Evolutionary conservation across 2,113 vertebrate species (phyloP).

Genomic region (Corydoras maculifer): DNA sequence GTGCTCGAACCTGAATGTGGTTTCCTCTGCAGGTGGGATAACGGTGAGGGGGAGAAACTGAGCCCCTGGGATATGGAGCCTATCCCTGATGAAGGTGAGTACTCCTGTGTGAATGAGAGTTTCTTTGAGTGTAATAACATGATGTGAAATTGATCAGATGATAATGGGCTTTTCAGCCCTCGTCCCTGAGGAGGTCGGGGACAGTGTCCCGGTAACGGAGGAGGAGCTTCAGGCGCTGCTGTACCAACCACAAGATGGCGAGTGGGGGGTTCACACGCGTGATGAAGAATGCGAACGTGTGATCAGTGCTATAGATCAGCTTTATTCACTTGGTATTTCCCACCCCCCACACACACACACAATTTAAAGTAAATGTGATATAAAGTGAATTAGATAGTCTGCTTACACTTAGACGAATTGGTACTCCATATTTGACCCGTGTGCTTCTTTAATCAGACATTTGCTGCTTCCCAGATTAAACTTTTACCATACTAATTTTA

Average conservation of each 20-base stretch:
- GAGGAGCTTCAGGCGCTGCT: conserved; percentile 85
- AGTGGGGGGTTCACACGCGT: conserved; percentile 85
- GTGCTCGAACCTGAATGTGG: background rate
- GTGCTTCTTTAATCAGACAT: too few relatives aligned
- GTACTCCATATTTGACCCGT: too few relatives aligned
- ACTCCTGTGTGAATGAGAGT: background rate
- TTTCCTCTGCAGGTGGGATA: conserved; percentile 82
- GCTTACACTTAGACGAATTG: too few relatives aligned
- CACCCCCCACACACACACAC: conserved; percentile 10
- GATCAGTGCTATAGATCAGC: conserved; percentile 81
- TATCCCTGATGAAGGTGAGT: conserved; percentile 90
- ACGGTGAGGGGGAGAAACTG: conserved; percentile 91
- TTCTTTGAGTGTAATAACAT: background rate
- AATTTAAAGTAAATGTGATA: background rate
- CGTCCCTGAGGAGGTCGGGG: conserved; percentile 85
- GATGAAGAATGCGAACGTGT: conserved; percentile 91
- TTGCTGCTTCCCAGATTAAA: too few relatives aligned
- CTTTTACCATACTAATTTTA: too few relatives aligned
- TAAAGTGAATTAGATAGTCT: too few relatives aligned
- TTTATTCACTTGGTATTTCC: conserved; percentile 87
- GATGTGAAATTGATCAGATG: background rate
- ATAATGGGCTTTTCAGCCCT: conserved; percentile 48
- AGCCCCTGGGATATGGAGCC: conserved; percentile 99
- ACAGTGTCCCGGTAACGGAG: conserved; percentile 85
- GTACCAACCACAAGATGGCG: conserved; percentile 90